These are phyloP conservation scores for Polypedilum pembai DNA, from an alignment of 1,140 invertebrate species.

Conservation along the genomic window DNA sequence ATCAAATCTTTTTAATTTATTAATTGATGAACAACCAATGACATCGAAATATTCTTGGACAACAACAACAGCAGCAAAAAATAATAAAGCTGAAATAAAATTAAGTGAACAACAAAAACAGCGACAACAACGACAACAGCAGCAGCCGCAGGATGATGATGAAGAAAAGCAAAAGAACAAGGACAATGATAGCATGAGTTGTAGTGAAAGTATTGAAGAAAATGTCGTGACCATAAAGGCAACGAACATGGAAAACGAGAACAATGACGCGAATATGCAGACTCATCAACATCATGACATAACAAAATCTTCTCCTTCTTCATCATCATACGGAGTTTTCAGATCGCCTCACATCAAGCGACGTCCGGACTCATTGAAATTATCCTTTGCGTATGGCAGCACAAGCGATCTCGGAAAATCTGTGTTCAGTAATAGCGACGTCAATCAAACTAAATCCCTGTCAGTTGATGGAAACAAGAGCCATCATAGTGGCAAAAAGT, in stretches of 20 bases:
- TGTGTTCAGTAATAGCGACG: background rate
- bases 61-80: slow-evolving; percentile 38
- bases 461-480: slow-evolving; percentile 20
- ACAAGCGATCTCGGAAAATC: slow-evolving; percentile 11
- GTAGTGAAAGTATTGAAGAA: slow-evolving; percentile 25
- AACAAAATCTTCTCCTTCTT: background rate
- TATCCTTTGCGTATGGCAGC: slow-evolving; percentile 20
- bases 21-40: slow-evolving; percentile 39
- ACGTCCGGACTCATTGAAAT: slow-evolving; percentile 21
- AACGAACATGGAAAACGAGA: slow-evolving; percentile 7
- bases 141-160: too few relatives aligned
- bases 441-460: slow-evolving; percentile 27
- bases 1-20: slow-evolving; percentile 38
- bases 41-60: slow-evolving; percentile 33
- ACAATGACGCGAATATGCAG: background rate
- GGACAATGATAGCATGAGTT: slow-evolving; percentile 6
- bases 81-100: slow-evolving; percentile 32
- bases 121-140: too few relatives aligned
- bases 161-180: background rate
- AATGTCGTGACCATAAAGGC: slow-evolving; percentile 3
- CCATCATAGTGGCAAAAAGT: slow-evolving; percentile 24
- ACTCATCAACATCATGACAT: background rate
- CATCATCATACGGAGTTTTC: background rate
- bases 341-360: background rate
- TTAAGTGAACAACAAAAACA: slow-evolving; percentile 24